These are phyloP conservation scores for Spilogale gracilis DNA, from an alignment of 2,113 vertebrate species.

Conservation along the genomic window DNA sequence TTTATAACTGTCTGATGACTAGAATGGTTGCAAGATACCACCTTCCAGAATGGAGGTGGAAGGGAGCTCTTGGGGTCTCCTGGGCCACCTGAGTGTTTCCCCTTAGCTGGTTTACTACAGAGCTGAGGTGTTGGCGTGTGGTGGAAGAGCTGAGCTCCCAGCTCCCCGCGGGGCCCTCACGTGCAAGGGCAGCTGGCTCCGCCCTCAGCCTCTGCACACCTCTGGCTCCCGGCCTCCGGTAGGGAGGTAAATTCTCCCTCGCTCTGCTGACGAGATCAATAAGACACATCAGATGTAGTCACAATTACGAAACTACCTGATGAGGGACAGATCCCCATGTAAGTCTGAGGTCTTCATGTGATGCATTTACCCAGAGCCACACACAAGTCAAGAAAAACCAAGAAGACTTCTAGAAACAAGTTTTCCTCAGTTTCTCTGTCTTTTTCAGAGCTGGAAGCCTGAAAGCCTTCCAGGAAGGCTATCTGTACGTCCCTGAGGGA, in stretches of 20 bases:
- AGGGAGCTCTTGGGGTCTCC: background rate
- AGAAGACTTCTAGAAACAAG: background rate
- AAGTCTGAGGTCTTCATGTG: background rate
- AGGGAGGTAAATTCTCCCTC: background rate
- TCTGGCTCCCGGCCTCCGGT: background rate
- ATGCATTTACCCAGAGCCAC: background rate
- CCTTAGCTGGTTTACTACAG: background rate
- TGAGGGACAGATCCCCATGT: background rate
- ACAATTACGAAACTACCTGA: background rate
- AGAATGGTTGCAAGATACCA: background rate
- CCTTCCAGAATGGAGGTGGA: background rate
- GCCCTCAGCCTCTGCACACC: too few species aligned
- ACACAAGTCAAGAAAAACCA: background rate
- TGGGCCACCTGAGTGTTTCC: background rate
- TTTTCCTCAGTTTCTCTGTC: background rate
- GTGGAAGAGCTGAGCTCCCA: background rate
- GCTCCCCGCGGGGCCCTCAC: rapidly evolving
- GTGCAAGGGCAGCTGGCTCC: background rate
- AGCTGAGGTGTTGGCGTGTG: rapidly evolving
- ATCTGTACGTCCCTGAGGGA: background rate
- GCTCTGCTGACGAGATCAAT: too few species aligned
- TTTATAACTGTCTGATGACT: background rate
- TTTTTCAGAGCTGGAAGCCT: background rate
- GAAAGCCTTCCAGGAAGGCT: background rate
- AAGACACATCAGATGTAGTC: background rate